Conservation (phyloP, 30 jellyfish, hydroid and myxozoan species). For the Aurelia sp. region DNA sequence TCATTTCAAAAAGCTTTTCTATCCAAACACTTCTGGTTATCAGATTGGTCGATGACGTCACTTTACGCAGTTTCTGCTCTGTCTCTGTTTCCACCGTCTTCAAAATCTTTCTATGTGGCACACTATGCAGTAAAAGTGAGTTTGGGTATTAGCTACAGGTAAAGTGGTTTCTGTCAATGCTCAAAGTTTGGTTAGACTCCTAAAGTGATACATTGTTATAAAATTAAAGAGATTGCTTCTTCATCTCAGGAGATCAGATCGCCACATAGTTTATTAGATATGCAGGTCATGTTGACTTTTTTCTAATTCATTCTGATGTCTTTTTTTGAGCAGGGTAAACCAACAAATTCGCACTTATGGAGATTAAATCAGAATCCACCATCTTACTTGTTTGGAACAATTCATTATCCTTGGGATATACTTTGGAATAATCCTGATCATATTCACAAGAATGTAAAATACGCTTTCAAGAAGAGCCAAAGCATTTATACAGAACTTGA, state of each 20-base stretch:
- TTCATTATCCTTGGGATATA: slow-evolving; percentile 80
- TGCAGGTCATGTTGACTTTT: slow-evolving; percentile 29
- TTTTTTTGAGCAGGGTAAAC: slow-evolving; percentile 61
- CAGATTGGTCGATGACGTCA: no score
- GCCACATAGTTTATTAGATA: not conserved
- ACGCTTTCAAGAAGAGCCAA: slow-evolving; percentile 65
- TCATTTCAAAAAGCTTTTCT: no score
- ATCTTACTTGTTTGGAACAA: slow-evolving; percentile 82
- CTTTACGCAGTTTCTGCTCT: no score
- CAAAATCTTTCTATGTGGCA: no score
- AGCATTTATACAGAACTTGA: slow-evolving; percentile 74
- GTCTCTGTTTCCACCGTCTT: no score
- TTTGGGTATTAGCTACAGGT: no score
- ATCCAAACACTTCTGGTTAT: no score
- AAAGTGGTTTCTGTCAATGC: not conserved
- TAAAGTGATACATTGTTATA: slow-evolving; percentile 13
- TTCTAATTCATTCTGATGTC: not conserved
- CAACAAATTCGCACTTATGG: slow-evolving; percentile 81
- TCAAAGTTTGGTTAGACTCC: slow-evolving; percentile 1
- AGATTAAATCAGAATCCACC: slow-evolving; percentile 75
- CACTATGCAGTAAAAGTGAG: no score
- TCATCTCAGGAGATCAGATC: not conserved
- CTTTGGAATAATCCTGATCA: slow-evolving; percentile 77
- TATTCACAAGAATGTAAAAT: slow-evolving; percentile 78
- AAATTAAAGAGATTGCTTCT: not conserved